Evolutionary conservation across 2,797 vertebrate genomes (phyloP).

Genomic region (Oceanodroma leucorhoa): DNA sequence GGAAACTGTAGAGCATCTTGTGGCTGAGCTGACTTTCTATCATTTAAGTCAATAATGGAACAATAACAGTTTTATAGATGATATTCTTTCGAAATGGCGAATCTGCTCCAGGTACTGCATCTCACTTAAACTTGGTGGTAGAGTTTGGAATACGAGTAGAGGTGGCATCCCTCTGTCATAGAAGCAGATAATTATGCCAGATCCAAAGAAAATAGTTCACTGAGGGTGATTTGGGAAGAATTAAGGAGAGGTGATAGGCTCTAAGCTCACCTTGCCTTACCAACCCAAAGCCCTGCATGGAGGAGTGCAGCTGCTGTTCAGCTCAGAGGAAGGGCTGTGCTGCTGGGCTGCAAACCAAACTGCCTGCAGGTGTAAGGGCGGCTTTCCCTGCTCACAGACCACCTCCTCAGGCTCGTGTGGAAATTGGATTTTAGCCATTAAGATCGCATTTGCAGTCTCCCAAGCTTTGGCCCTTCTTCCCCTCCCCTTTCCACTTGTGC

Average conservation of each 20-base stretch:
- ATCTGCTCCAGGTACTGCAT: not conserved
- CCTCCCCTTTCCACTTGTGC: not conserved
- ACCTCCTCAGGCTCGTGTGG: not conserved
- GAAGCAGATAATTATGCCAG: not conserved
- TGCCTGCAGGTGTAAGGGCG: not conserved
- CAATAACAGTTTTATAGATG: not conserved
- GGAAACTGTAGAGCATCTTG: not conserved
- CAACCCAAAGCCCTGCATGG: not conserved
- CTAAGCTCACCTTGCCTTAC: not conserved
- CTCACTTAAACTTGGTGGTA: not conserved
- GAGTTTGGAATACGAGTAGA: not conserved
- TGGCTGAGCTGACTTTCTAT: not conserved
- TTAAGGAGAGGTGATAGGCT: not conserved
- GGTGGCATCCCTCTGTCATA: not conserved
- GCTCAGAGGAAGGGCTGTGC: not conserved
- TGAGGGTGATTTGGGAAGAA: not conserved
- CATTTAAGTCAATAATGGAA: not conserved
- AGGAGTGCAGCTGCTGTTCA: not conserved
- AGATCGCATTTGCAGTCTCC: not conserved
- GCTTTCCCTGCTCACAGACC: not conserved
- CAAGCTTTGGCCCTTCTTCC: not conserved
- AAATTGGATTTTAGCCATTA: not conserved
- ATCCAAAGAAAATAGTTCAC: not conserved
- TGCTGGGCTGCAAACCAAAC: not conserved
- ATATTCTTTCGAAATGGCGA: not conserved